Evolutionary conservation across 2,888 invertebrate species (phyloP), one percentile per base, ranked within the genome.

Genomic region (Caenorhabditis japonica): DNA sequence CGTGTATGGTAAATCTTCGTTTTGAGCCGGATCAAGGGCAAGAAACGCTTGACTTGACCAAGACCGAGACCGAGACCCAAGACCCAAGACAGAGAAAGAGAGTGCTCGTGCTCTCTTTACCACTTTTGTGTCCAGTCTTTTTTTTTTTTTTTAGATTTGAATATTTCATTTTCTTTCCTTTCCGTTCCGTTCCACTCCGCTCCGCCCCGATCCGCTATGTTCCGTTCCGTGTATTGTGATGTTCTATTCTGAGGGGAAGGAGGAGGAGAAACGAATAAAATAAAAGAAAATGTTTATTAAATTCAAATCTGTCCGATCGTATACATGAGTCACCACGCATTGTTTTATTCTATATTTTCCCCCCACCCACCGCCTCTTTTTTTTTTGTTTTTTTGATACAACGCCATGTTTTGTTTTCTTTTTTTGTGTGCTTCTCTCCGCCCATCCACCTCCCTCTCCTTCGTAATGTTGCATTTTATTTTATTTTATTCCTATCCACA

Each of bases 1-100:
- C 30, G 30, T 49, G 55, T 64, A 64, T 64, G 64, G 64, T 56
- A 64, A 64, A 64, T 64, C 55, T 64, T 55, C 55, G 21, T 47
- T 56, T 21, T 44, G 62, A 62, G 62, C 53, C 47, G 55, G 64
- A 47, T 64, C 64, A 34, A 38, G 51, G 41, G 36, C 33, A 46
- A 33, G 39, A 49, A 49, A 41, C 49, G 43, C 41, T n/a, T 41
- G 27, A 39, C 25, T 58, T 58, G 33, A 15, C 43, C 56, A 34
- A n/a, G n/a, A n/a, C n/a, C n/a, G n/a, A n/a, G n/a, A n/a, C n/a
- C n/a, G n/a, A n/a, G n/a, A n/a, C n/a, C n/a, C n/a, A n/a, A n/a
- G n/a, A n/a, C n/a, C n/a, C n/a, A n/a, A n/a, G n/a, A n/a, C n/a
- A n/a, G n/a, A n/a, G n/a, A n/a, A n/a, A n/a, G n/a, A n/a, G n/a